A percentile compares a stretch with the other conserved stretches of the same genome.
Evolutionary conservation across 2,113 vertebrate species (phyloP).

Genomic region (Grantiella picta): DNA sequence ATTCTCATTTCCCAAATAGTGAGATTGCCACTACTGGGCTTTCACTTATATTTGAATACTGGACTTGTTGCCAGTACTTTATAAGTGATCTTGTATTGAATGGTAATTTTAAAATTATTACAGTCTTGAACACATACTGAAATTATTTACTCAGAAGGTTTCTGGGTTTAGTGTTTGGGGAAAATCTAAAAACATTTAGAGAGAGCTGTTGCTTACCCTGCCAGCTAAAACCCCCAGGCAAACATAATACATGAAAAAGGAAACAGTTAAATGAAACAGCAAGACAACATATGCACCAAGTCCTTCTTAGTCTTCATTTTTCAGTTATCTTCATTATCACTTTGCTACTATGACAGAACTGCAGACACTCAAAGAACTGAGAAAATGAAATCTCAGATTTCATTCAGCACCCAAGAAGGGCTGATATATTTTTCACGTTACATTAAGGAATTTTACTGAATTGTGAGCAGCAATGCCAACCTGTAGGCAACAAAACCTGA

Average conservation of each 20-base stretch:
- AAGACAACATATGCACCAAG: slow-evolving; percentile 16
- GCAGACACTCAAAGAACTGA: background rate
- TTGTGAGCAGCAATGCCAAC: background rate
- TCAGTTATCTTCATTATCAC: slow-evolving; percentile 2
- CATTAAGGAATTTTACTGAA: background rate
- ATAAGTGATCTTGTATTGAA: background rate
- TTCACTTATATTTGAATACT: background rate
- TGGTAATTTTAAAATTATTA: background rate
- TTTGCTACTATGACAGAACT: background rate
- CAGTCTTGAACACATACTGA: background rate
- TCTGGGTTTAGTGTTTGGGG: background rate
- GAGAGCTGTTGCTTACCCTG: background rate
- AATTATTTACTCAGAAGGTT: background rate
- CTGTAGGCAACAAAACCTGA: background rate
- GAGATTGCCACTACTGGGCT: background rate
- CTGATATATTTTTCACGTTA: background rate
- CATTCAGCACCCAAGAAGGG: background rate
- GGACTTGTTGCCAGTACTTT: background rate
- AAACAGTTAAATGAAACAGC: slow-evolving; percentile 40
- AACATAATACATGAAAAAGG: background rate
- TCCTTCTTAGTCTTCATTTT: background rate
- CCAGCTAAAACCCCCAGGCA: background rate
- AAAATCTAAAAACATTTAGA: background rate
- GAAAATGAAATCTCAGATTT: slow-evolving; percentile 6
- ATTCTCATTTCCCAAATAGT: background rate